Percentiles rank a stretch among this genome's conserved stretches.
Conservation (phyloP, 2,113 vertebrate genomes). For the Mirounga angustirostris region DNA sequence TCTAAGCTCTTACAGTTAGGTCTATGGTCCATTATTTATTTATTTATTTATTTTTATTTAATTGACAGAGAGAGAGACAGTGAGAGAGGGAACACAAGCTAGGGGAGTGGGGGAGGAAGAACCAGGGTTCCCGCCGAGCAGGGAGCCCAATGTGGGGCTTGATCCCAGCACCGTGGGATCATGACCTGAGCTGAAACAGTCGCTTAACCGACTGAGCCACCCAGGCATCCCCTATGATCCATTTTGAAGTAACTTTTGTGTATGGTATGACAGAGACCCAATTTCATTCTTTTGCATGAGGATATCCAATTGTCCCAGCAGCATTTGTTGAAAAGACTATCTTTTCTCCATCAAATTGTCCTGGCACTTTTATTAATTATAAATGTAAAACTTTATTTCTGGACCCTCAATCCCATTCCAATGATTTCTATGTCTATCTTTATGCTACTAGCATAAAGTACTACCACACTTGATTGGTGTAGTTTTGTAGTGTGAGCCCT, state of each 20-base stretch:
- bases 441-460: neutral
- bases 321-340: neutral
- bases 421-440: neutral
- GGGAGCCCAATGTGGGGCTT: too few relatives aligned
- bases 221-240: too few relatives aligned
- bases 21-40: neutral
- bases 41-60: too few relatives aligned
- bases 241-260: neutral
- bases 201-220: too few relatives aligned
- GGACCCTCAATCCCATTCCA: neutral
- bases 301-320: neutral
- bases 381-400: neutral
- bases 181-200: too few relatives aligned
- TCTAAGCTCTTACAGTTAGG: neutral
- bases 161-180: too few relatives aligned
- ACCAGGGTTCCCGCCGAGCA: too few relatives aligned
- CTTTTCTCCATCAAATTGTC: neutral
- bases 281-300: neutral
- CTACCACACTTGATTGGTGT: neutral
- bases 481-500: neutral
- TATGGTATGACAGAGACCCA: neutral
- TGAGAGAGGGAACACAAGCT: too few relatives aligned
- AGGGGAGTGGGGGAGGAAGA: too few relatives aligned
- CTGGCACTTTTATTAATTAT: neutral
- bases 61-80: too few relatives aligned